phyloP scores from a whole-genome alignment of 2,888 invertebrate genomes.

The Pecten maximus region DNA sequence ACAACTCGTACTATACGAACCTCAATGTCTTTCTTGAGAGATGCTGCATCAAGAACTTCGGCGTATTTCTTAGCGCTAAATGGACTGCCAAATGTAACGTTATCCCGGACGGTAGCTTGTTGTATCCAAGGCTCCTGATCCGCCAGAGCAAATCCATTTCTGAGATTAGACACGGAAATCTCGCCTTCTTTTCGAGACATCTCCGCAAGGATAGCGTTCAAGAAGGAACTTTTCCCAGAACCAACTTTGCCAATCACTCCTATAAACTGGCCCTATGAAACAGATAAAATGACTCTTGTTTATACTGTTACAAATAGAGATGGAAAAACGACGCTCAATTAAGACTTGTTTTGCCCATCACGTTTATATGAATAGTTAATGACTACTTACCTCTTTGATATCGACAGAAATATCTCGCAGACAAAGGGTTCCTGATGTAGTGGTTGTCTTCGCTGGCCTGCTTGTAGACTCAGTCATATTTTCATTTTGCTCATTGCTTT shows the following conservation, averaged over 20 bases:
- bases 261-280: constrained; percentile 83
- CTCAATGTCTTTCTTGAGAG: constrained; percentile 88
- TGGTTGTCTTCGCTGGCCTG: neutral
- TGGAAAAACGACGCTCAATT: neutral
- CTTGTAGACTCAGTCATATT: neutral
- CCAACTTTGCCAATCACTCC: constrained; percentile 95
- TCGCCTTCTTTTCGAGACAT: constrained; percentile 88
- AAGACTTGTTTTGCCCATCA: neutral
- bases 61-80: constrained; percentile 92
- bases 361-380: neutral
- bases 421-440: neutral
- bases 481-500: neutral
- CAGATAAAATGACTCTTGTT: neutral
- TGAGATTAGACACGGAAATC: constrained; percentile 87
- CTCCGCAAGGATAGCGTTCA: constrained; percentile 93
- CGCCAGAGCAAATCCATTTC: constrained; percentile 85
- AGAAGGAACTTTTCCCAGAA: constrained; percentile 93
- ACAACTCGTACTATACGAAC: too few relatives aligned
- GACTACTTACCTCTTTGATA: neutral
- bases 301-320: neutral
- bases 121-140: constrained; percentile 95
- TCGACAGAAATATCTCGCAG: neutral
- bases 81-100: constrained; percentile 94
- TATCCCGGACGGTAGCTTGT: constrained; percentile 93
- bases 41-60: constrained; percentile 91